Percentiles rank a stretch among this genome's conserved stretches.
phyloP scores from a whole-genome alignment of 1,140 invertebrate genomes.

The Halyomorpha halys region DNA sequence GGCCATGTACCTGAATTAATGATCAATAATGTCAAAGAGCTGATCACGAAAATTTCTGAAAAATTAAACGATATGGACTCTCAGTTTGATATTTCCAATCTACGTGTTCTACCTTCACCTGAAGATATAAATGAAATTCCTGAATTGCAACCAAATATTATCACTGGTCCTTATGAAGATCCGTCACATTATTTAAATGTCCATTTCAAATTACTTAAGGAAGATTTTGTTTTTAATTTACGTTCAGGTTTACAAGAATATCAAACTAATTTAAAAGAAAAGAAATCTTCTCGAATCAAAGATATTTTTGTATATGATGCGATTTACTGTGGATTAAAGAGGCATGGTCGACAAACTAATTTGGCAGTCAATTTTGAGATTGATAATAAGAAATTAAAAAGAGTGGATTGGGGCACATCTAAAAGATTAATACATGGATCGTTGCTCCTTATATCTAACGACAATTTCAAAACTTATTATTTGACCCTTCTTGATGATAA shows the following conservation, averaged over 20 bases:
- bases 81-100: no score
- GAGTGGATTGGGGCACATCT: slow-evolving; percentile 35
- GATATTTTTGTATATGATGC: slow-evolving; percentile 10
- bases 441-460: slow-evolving; percentile 55
- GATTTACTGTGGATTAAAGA: not conserved
- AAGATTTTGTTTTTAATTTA: slow-evolving; percentile 41
- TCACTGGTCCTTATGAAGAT: slow-evolving; percentile 33
- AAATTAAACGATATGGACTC: no score
- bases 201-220: slow-evolving; percentile 42
- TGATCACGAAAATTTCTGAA: no score
- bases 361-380: not conserved
- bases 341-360: not conserved
- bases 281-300: not conserved
- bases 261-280: slow-evolving; percentile 18
- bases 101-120: no score
- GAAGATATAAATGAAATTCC: no score
- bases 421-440: slow-evolving; percentile 59
- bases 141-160: no score
- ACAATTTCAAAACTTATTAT: slow-evolving; percentile 54
- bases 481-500: slow-evolving; percentile 54
- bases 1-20: no score
- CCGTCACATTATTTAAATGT: slow-evolving; percentile 41
- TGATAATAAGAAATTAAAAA: slow-evolving; percentile 16
- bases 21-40: no score
- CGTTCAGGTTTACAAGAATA: slow-evolving; percentile 34